Conservation (phyloP, 2,113 vertebrate genomes). For the Boleophthalmus pectinirostris region DNA sequence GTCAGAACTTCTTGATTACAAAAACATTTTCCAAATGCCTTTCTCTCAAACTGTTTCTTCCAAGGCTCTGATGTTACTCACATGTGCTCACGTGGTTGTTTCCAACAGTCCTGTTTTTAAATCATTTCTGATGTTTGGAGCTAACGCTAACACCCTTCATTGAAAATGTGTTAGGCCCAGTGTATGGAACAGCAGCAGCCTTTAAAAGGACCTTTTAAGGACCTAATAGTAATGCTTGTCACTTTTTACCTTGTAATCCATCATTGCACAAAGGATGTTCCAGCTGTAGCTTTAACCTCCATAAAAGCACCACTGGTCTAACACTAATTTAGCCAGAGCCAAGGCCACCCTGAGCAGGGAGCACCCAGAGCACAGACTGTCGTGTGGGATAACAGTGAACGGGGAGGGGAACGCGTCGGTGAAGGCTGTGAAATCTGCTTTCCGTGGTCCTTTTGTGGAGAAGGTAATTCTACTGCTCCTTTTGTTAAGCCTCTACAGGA, state of each 20-base stretch:
- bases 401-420: slow-evolving; percentile 27
- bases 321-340: slow-evolving; percentile 4
- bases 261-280: neutral
- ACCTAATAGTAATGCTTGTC: neutral
- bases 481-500: slow-evolving; percentile 19
- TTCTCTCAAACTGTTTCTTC: no score
- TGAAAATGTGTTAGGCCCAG: neutral
- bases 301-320: neutral
- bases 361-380: neutral
- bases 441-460: slow-evolving; percentile 20
- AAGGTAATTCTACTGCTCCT: slow-evolving; percentile 26
- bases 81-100: no score
- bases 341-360: slow-evolving; percentile 1
- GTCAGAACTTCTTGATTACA: no score
- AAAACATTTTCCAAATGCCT: no score
- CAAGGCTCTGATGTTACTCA: no score
- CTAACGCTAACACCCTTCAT: neutral
- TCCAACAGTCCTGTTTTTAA: no score
- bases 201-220: neutral
- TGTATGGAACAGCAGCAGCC: no score
- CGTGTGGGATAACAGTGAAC: slow-evolving; percentile 27
- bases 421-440: slow-evolving; percentile 37
- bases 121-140: neutral
- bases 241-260: neutral
- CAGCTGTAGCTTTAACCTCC: neutral